phyloP scores from a whole-genome alignment of 2,888 invertebrate genomes.

The Oxycera nigricornis region DNA sequence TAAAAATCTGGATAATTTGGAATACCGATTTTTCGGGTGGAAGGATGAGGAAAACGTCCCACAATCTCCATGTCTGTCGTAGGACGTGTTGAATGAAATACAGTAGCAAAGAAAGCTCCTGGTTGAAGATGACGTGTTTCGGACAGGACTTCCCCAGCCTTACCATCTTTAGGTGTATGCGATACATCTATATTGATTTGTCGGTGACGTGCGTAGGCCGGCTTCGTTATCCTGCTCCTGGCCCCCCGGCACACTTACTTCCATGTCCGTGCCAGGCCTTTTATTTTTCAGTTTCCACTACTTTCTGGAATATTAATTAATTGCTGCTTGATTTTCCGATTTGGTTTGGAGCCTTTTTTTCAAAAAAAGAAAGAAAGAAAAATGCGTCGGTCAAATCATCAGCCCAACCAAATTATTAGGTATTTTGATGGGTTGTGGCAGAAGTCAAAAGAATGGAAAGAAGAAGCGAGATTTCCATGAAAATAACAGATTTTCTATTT shows the following conservation, averaged over 20 bases:
- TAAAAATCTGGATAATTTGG: too few species aligned
- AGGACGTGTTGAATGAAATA: slow-evolving; percentile 14
- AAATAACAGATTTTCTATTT: too few species aligned
- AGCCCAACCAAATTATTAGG: too few species aligned
- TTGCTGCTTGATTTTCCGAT: background rate
- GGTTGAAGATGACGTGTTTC: slow-evolving; percentile 25
- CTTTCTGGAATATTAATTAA: slow-evolving; percentile 12
- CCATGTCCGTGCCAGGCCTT: background rate
- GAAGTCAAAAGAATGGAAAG: too few species aligned
- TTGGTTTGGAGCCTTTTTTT: background rate
- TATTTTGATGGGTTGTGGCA: too few species aligned
- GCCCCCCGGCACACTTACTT: background rate
- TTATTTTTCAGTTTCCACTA: background rate
- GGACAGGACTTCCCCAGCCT: slow-evolving; percentile 20
- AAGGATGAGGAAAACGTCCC: too few species aligned
- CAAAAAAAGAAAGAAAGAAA: too few species aligned
- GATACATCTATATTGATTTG: slow-evolving; percentile 1
- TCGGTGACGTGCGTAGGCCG: slow-evolving; percentile 30
- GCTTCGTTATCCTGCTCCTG: background rate
- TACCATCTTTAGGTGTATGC: background rate
- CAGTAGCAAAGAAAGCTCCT: slow-evolving; percentile 23
- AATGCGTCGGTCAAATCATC: too few species aligned
- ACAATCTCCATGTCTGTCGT: too few species aligned
- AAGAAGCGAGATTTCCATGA: too few species aligned
- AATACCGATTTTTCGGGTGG: too few species aligned